Evolutionary conservation across 1,140 invertebrate genomes (phyloP).

Genomic region (Drosophila oshimai): DNA sequence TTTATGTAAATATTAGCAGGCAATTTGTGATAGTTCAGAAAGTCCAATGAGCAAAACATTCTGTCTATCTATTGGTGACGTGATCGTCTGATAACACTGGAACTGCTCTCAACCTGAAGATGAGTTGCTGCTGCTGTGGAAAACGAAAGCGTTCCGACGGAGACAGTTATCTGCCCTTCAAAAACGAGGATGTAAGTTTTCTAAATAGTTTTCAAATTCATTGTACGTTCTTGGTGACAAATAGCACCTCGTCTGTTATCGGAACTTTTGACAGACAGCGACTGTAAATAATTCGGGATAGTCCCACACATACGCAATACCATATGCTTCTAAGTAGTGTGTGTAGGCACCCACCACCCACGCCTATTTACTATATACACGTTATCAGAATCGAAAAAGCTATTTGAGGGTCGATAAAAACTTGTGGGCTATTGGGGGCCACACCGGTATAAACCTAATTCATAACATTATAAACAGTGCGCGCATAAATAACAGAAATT

Average conservation of each 20-base stretch:
- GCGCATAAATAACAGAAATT: not conserved
- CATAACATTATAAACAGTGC: not conserved
- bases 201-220: no score
- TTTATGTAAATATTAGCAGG: not conserved
- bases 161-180: constrained; percentile 1
- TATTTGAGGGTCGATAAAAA: constrained; percentile 16
- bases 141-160: constrained; percentile 32
- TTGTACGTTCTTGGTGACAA: not conserved
- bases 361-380: no score
- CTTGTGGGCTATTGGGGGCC: constrained; percentile 3
- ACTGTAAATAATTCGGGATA: no score
- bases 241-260: not conserved
- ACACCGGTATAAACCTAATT: constrained; percentile 2
- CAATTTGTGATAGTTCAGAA: not conserved
- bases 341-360: not conserved
- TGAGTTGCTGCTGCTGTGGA: constrained; percentile 48
- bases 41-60: no score
- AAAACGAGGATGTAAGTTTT: constrained; percentile 44
- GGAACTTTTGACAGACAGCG: not conserved
- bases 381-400: constrained; percentile 18
- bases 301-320: no score
- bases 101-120: not conserved
- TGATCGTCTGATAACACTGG: not conserved
- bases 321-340: no score
- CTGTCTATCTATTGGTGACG: no score